These are phyloP conservation scores for Fukomys damarensis DNA, from an alignment of 2,113 vertebrate genomes.

Conservation along the genomic window DNA sequence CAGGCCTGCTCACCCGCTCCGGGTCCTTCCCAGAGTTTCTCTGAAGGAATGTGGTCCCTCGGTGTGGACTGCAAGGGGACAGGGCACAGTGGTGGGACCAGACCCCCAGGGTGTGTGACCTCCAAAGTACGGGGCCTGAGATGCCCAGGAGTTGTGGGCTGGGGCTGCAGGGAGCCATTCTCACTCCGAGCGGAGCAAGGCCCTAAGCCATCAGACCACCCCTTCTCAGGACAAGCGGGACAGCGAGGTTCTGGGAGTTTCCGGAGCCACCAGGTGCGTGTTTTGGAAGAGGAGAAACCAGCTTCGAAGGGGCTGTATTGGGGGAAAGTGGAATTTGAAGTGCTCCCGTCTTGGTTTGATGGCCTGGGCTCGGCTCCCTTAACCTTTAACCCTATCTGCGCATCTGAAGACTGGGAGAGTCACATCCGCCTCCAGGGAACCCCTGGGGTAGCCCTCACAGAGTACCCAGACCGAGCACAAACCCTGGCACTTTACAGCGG, in stretches of 20 bases:
- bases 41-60: too few species aligned
- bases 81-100: not conserved
- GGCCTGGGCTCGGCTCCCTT: not conserved
- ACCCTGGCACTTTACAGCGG: too few species aligned
- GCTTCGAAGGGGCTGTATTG: not conserved
- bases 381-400: not conserved
- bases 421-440: too few species aligned
- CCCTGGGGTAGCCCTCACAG: not conserved
- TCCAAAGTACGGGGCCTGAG: not conserved
- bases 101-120: too few species aligned
- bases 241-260: too few species aligned
- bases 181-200: not conserved
- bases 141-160: rapidly evolving
- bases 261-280: too few species aligned
- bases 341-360: not conserved
- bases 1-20: not conserved
- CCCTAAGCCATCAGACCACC: too few species aligned
- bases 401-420: not conserved
- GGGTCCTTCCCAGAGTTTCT: not conserved
- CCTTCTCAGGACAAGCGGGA: not conserved
- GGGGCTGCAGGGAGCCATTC: too few species aligned
- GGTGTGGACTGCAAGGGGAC: too few species aligned
- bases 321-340: not conserved
- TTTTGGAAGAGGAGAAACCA: not conserved
- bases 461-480: not conserved